Conservation (phyloP, 1,140 invertebrate genomes). For the silkworm (Bombyx mori) region DNA sequence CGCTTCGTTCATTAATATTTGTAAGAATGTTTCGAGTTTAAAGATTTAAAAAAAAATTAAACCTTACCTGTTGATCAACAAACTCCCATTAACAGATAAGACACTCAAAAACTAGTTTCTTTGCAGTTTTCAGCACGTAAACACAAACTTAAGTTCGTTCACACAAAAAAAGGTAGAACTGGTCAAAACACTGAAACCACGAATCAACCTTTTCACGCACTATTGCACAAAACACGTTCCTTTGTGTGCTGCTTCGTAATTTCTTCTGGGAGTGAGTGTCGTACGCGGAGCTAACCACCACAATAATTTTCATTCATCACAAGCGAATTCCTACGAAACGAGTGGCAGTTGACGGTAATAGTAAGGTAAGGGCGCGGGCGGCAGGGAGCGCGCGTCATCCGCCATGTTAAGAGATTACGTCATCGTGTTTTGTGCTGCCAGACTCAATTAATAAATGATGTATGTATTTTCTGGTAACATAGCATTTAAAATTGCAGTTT, state of each 20-base stretch:
- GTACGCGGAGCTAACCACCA: constrained; percentile 34
- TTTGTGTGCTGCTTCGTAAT: constrained; percentile 27
- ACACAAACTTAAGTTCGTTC: constrained; percentile 45
- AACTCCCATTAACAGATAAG: constrained; percentile 59
- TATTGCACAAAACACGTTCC: constrained; percentile 40
- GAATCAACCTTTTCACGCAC: constrained; percentile 60
- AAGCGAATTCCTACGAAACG: constrained; percentile 56
- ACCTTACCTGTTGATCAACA: constrained; percentile 58
- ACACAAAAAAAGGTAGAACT: constrained; percentile 60
- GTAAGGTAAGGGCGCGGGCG: constrained; percentile 38
- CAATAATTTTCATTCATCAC: constrained; percentile 57
- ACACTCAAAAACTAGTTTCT: constrained; percentile 30
- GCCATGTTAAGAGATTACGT: constrained; percentile 67
- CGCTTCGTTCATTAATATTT: too few relatives aligned
- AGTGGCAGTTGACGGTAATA: constrained; percentile 33
- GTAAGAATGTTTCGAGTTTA: too few relatives aligned
- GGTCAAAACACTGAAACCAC: constrained; percentile 54
- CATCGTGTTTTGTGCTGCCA: constrained; percentile 22
- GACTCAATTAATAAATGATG: not conserved
- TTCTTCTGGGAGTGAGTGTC: constrained; percentile 32
- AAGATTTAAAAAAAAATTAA: too few relatives aligned
- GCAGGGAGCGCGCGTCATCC: constrained; percentile 57
- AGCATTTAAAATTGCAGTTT: too few relatives aligned
- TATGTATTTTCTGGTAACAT: not conserved
- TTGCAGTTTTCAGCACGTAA: constrained; percentile 54